Evolutionary conservation across 1,140 invertebrate genomes (phyloP).

Genomic region (Hyposmocoma kahamanoa): DNA sequence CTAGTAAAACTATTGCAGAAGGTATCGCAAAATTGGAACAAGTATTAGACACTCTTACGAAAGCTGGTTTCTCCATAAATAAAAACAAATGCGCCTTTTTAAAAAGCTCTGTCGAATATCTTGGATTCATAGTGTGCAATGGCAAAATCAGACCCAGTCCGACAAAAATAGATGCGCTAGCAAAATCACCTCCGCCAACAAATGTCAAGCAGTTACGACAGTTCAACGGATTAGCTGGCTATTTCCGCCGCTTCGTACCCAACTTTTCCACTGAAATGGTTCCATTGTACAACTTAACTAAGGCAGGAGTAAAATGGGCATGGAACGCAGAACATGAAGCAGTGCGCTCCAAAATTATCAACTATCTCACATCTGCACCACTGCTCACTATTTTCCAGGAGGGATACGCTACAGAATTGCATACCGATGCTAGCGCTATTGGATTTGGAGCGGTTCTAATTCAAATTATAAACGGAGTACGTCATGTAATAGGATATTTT

Average conservation of each 20-base stretch:
- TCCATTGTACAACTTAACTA: slow-evolving; percentile 18
- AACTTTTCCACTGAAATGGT: slow-evolving; percentile 44
- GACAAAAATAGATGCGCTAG: slow-evolving; percentile 8
- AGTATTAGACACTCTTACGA: slow-evolving; percentile 9
- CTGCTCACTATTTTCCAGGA: slow-evolving; percentile 35
- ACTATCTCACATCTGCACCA: slow-evolving; percentile 13
- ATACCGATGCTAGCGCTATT: slow-evolving; percentile 12
- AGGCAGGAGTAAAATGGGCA: slow-evolving; percentile 6
- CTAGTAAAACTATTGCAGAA: slow-evolving; percentile 42
- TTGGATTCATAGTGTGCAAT: slow-evolving; percentile 16
- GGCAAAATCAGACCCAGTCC: slow-evolving; percentile 12
- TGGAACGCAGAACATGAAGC: slow-evolving; percentile 13
- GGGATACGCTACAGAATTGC: slow-evolving; percentile 19
- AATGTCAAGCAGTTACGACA: slow-evolving; percentile 21
- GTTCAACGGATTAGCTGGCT: slow-evolving; percentile 54
- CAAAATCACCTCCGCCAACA: slow-evolving; percentile 5
- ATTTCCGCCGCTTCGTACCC: slow-evolving; percentile 49
- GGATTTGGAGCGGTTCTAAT: slow-evolving; percentile 1
- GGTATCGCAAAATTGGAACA: neutral
- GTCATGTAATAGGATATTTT: neutral
- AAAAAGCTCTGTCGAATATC: slow-evolving; percentile 19
- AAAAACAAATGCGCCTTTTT: slow-evolving; percentile 22
- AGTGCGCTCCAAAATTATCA: neutral
- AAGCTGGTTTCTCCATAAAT: slow-evolving; percentile 20
- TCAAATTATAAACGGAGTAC: neutral